A percentile compares a stretch with the other conserved stretches of the same genome.
Evolutionary conservation across 2,888 invertebrate genomes (phyloP).

Genomic region (Polyploca ridens): DNA sequence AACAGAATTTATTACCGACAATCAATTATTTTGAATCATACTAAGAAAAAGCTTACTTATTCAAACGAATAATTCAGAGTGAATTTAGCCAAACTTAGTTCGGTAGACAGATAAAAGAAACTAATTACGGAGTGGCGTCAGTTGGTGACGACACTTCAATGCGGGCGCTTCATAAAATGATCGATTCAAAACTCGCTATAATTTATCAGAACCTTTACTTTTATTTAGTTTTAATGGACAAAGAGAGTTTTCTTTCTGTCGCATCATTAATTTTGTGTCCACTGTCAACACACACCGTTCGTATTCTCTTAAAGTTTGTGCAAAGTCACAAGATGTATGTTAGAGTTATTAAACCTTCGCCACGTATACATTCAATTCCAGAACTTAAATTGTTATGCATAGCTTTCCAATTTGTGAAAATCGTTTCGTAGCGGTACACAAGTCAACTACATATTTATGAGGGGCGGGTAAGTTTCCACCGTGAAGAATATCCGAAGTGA

Average conservation of each 20-base stretch:
- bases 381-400: slow-evolving; percentile 45
- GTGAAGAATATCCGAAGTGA: slow-evolving; percentile 42
- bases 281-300: neutral
- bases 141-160: slow-evolving; percentile 15
- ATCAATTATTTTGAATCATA: neutral
- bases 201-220: slow-evolving; percentile 1
- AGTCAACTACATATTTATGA: slow-evolving; percentile 61
- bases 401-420: slow-evolving; percentile 50
- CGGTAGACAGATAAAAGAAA: slow-evolving; percentile 6
- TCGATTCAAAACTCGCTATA: neutral
- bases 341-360: neutral
- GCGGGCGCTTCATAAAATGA: slow-evolving; percentile 7
- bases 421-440: slow-evolving; percentile 34
- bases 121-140: slow-evolving; percentile 8
- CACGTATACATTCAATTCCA: slow-evolving; percentile 10
- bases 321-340: neutral
- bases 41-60: neutral
- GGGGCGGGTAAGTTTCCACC: slow-evolving; percentile 35
- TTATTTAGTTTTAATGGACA: neutral
- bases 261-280: slow-evolving; percentile 15
- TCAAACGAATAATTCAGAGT: slow-evolving; percentile 7
- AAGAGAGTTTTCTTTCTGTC: slow-evolving; percentile 13
- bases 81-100: slow-evolving; percentile 9
- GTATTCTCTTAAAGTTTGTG: neutral
- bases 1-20: neutral